phyloP scores from a whole-genome alignment of 2,797 vertebrate genomes.

The Anomalospiza imberbis region DNA sequence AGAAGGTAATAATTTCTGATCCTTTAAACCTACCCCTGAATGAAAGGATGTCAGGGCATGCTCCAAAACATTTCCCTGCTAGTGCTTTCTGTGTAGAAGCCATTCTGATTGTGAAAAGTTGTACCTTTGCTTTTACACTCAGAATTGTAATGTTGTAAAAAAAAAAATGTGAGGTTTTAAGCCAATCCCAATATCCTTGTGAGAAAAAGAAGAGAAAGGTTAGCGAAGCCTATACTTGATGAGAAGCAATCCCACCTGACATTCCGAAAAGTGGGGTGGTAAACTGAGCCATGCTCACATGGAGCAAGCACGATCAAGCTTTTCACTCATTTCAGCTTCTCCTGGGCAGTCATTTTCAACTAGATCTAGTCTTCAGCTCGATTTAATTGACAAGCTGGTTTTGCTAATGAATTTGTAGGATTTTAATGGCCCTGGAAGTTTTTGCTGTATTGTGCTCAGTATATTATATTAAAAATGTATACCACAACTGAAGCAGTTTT shows the following conservation, averaged over 20 bases:
- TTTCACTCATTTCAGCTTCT: not conserved
- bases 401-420: constrained; percentile 60
- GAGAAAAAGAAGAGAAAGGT: constrained; percentile 23
- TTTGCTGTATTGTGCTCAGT: constrained; percentile 29
- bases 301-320: not conserved
- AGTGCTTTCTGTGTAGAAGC: not conserved
- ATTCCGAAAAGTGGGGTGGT: not conserved
- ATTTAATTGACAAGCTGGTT: constrained; percentile 47
- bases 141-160: not conserved
- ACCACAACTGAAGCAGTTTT: constrained; percentile 69
- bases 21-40: not conserved
- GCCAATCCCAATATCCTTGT: not conserved
- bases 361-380: not conserved
- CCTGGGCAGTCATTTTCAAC: not conserved
- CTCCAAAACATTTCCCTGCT: not conserved
- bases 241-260: not conserved
- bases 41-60: not conserved
- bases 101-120: not conserved
- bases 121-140: not conserved
- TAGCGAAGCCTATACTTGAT: not conserved
- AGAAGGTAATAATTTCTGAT: constrained; percentile 18
- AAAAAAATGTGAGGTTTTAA: not conserved
- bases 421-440: constrained; percentile 53
- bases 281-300: not conserved
- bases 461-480: constrained; percentile 74